These are phyloP conservation scores for Pluvianellus socialis DNA, from an alignment of 2,113 vertebrate species.

Conservation along the genomic window DNA sequence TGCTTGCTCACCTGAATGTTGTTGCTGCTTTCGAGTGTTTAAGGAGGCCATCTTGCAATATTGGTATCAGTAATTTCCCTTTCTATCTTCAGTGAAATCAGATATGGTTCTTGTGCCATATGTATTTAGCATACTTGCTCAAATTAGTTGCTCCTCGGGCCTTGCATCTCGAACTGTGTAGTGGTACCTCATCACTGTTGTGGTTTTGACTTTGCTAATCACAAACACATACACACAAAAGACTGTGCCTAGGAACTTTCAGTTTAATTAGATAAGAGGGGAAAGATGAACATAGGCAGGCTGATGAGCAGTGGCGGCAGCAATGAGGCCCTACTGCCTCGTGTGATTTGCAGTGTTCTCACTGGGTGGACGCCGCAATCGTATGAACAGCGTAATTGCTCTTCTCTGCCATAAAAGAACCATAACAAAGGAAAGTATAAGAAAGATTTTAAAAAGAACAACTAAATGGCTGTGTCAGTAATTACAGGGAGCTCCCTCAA, in stretches of 20 bases:
- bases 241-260: neutral
- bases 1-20: constrained; percentile 38
- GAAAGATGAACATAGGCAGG: neutral
- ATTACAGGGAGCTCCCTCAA: neutral
- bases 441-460: neutral
- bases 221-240: neutral
- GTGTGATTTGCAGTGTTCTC: neutral
- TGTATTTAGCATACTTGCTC: neutral
- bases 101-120: neutral
- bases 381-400: neutral
- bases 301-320: neutral
- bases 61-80: constrained; percentile 41
- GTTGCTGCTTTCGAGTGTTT: constrained; percentile 23
- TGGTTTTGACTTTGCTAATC: neutral
- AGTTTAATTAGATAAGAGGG: neutral
- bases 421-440: neutral
- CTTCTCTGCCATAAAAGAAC: neutral
- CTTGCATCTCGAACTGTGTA: neutral
- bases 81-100: constrained; percentile 42
- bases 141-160: neutral
- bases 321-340: neutral
- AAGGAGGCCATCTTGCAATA: constrained; percentile 30
- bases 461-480: neutral
- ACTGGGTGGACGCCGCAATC: accelerated
- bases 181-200: neutral